phyloP scores from a whole-genome alignment of 2,888 invertebrate species.

The Caenorhabditis sp. region DNA sequence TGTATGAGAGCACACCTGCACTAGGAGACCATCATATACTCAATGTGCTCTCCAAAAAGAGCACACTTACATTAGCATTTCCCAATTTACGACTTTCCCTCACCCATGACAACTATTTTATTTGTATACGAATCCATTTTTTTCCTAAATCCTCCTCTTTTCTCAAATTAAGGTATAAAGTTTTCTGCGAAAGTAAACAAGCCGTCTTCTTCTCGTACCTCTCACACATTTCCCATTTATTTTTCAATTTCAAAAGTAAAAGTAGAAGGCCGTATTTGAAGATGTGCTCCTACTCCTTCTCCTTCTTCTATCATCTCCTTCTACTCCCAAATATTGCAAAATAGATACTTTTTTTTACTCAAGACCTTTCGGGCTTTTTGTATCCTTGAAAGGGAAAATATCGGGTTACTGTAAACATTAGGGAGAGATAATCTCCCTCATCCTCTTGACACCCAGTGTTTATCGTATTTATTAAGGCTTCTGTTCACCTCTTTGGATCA shows the following conservation, averaged over 20 bases:
- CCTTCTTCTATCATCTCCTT: constrained; percentile 1
- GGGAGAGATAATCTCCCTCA: constrained; percentile 15
- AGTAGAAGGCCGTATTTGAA: constrained; percentile 17
- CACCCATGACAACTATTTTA: constrained; percentile 29
- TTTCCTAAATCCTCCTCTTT: constrained; percentile 12
- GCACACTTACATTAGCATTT: constrained; percentile 25
- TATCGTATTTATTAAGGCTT: constrained; percentile 12
- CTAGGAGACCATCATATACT: constrained; percentile 3
- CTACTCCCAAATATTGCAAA: constrained; percentile 30
- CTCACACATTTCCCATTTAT: constrained; percentile 44
- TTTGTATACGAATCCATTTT: not conserved
- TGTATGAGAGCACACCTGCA: constrained; percentile 57
- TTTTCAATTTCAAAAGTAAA: constrained; percentile 55
- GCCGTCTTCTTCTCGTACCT: not conserved
- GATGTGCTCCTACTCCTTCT: constrained; percentile 9
- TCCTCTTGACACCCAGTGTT: constrained; percentile 46
- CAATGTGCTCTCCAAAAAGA: not conserved
- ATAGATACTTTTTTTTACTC: constrained; percentile 25
- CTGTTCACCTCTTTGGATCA: constrained; percentile 1
- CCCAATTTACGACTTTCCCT: constrained; percentile 43
- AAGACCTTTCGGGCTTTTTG: constrained; percentile 1
- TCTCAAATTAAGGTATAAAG: constrained; percentile 7
- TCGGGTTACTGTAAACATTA: constrained; percentile 52
- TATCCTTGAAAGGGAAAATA: constrained; percentile 14
- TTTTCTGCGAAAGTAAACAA: constrained; percentile 39